Percentiles rank a stretch among this genome's conserved stretches.
These are phyloP conservation scores for Papilio helenus DNA, from an alignment of 1,140 invertebrate species.

Conservation along the genomic window DNA sequence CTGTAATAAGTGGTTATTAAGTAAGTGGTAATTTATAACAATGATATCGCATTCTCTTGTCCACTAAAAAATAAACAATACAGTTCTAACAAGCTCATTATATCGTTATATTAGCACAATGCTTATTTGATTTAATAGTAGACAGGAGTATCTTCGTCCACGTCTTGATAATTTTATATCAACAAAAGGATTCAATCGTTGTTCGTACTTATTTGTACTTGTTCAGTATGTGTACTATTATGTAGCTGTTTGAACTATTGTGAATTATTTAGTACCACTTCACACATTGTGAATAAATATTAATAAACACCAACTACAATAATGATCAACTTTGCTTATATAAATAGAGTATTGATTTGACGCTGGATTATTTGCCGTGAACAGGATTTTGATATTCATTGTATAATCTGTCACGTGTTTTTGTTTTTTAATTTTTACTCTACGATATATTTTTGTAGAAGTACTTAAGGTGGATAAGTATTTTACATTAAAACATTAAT, in stretches of 20 bases:
- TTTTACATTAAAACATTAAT: too few relatives aligned
- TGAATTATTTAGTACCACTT: slow-evolving; percentile 20
- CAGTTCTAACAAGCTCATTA: slow-evolving; percentile 4
- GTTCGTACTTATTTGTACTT: background rate
- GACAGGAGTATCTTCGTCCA: background rate
- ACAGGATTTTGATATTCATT: background rate
- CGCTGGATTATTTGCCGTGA: background rate
- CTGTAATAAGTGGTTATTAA: background rate
- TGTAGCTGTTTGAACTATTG: slow-evolving; percentile 3
- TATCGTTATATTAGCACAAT: background rate
- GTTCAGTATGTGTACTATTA: background rate
- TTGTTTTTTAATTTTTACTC: too few relatives aligned
- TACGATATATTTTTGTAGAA: too few relatives aligned
- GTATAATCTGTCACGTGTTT: background rate
- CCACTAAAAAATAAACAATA: slow-evolving; percentile 9
- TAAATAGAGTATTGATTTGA: background rate
- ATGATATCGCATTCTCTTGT: background rate
- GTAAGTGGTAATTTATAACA: background rate
- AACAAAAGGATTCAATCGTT: background rate
- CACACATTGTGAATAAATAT: background rate
- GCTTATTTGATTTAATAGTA: background rate
- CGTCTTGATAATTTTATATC: slow-evolving; percentile 6
- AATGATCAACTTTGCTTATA: background rate
- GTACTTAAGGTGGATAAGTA: too few relatives aligned
- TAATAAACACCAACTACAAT: background rate